These are phyloP conservation scores for Melanotaenia parkinsoni DNA, from an alignment of 2,797 vertebrate species.

Conservation along the genomic window DNA sequence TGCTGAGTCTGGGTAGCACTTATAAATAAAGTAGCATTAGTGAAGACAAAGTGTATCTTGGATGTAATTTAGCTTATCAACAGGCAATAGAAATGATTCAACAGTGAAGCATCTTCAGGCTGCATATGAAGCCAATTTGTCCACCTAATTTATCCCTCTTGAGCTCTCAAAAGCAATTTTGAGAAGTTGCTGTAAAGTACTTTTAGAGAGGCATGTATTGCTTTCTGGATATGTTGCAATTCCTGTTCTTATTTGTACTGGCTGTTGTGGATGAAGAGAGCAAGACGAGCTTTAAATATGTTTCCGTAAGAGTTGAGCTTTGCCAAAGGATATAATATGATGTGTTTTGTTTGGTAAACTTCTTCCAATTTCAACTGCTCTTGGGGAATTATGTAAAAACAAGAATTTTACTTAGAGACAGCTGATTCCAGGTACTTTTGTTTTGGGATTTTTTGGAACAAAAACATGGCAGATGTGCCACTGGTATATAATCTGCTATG, in stretches of 20 bases:
- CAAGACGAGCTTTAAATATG: slow-evolving; percentile 1
- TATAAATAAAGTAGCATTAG: slow-evolving; percentile 21
- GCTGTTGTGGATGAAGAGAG: slow-evolving; percentile 33
- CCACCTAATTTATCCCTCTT: slow-evolving; percentile 40
- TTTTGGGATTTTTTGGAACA: no score
- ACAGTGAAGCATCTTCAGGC: slow-evolving; percentile 13
- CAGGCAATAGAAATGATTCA: slow-evolving; percentile 12
- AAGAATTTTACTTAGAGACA: background rate
- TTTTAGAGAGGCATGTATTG: slow-evolving; percentile 15
- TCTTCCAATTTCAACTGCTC: background rate
- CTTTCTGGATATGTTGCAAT: slow-evolving; percentile 33
- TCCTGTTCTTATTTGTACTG: slow-evolving; percentile 2
- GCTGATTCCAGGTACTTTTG: background rate
- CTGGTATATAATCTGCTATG: no score
- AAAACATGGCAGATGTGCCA: no score
- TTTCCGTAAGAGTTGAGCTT: background rate
- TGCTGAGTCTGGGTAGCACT: slow-evolving; percentile 11
- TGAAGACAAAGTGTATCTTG: slow-evolving; percentile 32
- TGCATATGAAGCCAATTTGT: slow-evolving; percentile 40
- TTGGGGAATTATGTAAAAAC: background rate
- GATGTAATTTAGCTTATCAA: slow-evolving; percentile 25
- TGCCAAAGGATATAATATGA: slow-evolving; percentile 1
- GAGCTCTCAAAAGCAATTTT: slow-evolving; percentile 34
- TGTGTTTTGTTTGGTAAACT: background rate
- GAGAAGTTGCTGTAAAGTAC: slow-evolving; percentile 28